Evolutionary conservation across 1,140 invertebrate species (phyloP).

Genomic region (Olivierus martensii): DNA sequence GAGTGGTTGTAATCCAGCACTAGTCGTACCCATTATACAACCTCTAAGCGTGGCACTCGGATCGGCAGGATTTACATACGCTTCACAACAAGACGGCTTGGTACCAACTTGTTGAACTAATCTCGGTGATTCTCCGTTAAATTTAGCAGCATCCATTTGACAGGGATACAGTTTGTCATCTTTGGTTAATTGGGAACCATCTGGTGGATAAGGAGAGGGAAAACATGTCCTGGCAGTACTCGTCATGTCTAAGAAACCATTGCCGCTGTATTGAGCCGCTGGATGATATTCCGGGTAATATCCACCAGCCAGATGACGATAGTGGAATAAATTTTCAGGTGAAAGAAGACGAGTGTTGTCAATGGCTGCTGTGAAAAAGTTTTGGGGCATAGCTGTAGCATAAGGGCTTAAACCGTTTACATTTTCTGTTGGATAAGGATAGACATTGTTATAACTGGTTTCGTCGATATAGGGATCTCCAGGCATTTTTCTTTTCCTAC

Average conservation of each 20-base stretch:
- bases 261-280: constrained; percentile 41
- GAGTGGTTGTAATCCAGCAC: constrained; percentile 12
- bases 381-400: constrained; percentile 34
- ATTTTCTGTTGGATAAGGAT: constrained; percentile 39
- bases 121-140: constrained; percentile 1
- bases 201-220: constrained; percentile 29
- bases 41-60: constrained; percentile 9
- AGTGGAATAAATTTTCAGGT: constrained; percentile 62
- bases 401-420: constrained; percentile 48
- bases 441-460: constrained; percentile 60
- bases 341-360: constrained; percentile 47
- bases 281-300: constrained; percentile 49
- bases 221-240: constrained; percentile 1
- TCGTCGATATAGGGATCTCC: constrained; percentile 22
- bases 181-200: constrained; percentile 24
- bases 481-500: constrained; percentile 64
- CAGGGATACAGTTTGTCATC: constrained; percentile 45
- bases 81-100: neutral
- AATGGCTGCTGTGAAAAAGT: constrained; percentile 45
- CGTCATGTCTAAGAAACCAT: constrained; percentile 54
- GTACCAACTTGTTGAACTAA: neutral
- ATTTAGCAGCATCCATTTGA: constrained; percentile 31
- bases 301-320: constrained; percentile 53
- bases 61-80: neutral
- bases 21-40: constrained; percentile 17